Percentiles rank a stretch among this genome's conserved stretches.
Evolutionary conservation across 1,140 invertebrate genomes (phyloP).

Genomic region (Scaptodrosophila lebanonensis): DNA sequence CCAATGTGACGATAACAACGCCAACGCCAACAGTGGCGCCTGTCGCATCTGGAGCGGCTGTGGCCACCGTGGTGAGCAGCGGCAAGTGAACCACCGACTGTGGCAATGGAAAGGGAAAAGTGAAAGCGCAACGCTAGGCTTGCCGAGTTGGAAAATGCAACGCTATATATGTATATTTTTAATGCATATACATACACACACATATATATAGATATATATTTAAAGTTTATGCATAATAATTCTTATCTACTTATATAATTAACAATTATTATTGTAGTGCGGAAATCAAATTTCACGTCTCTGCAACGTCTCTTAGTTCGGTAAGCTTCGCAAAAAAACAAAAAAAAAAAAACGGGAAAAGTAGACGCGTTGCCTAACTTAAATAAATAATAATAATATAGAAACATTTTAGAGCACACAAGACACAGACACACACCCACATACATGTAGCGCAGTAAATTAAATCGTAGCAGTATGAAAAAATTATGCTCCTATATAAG

Average conservation of each 20-base stretch:
- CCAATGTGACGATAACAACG: conserved; percentile 33
- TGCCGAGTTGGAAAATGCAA: conserved; percentile 14
- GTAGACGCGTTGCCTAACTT: too few species aligned
- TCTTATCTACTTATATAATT: conserved; percentile 64
- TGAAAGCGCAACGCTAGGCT: conserved; percentile 3
- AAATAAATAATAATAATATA: too few species aligned
- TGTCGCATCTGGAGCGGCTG: conserved; percentile 23
- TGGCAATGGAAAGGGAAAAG: conserved; percentile 42
- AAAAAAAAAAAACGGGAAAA: conserved; percentile 1
- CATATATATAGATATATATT: conserved; percentile 43
- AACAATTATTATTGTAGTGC: conserved; percentile 64
- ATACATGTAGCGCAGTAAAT: too few species aligned
- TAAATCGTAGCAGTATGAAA: too few species aligned
- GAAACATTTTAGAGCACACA: too few species aligned
- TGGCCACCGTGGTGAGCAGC: conserved; percentile 29
- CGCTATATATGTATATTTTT: neutral
- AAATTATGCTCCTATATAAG: too few species aligned
- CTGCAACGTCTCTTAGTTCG: conserved; percentile 66
- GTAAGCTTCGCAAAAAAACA: conserved; percentile 53
- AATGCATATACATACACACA: conserved; percentile 24
- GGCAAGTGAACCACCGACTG: conserved; percentile 16
- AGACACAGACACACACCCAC: too few species aligned
- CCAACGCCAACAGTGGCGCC: conserved; percentile 21
- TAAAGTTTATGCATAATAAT: conserved; percentile 48
- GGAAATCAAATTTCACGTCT: conserved; percentile 76